These are phyloP conservation scores for Malacoctenus gilli DNA, from an alignment of 2,797 vertebrate genomes.

Conservation along the genomic window DNA sequence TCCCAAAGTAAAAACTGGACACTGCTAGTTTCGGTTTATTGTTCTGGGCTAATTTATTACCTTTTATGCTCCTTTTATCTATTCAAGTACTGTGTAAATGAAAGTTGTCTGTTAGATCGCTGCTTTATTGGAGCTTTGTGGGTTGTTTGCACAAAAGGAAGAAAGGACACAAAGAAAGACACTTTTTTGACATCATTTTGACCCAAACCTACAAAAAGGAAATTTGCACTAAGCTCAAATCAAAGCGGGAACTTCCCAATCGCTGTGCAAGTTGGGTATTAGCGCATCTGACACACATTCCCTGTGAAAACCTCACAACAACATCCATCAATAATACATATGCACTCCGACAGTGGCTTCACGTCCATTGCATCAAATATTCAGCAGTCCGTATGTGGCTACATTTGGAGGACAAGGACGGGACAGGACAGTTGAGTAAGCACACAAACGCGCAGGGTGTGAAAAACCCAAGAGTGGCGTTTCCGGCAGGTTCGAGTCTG, in stretches of 20 bases:
- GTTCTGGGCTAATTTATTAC: slow-evolving; percentile 30
- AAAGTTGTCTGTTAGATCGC: slow-evolving; percentile 16
- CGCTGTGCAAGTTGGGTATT: slow-evolving; percentile 45
- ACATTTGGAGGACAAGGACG: slow-evolving; percentile 19
- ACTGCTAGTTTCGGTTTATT: slow-evolving; percentile 25
- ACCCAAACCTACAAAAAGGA: too few relatives aligned
- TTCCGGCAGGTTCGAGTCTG: too few relatives aligned
- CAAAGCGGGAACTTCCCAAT: slow-evolving; percentile 59
- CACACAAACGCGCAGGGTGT: not conserved
- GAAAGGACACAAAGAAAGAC: too few relatives aligned
- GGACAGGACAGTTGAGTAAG: slow-evolving; percentile 11
- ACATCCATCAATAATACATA: slow-evolving; percentile 78
- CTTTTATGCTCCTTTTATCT: slow-evolving; percentile 6
- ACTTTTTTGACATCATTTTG: too few relatives aligned
- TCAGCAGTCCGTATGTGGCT: slow-evolving; percentile 55
- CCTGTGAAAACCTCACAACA: slow-evolving; percentile 67
- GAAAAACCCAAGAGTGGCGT: not conserved
- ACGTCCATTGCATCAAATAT: slow-evolving; percentile 72
- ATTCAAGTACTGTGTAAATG: not conserved
- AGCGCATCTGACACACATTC: slow-evolving; percentile 51
- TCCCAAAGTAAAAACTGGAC: slow-evolving; percentile 9
- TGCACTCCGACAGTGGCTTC: slow-evolving; percentile 53
- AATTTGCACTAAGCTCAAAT: slow-evolving; percentile 54
- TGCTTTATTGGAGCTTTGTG: slow-evolving; percentile 34
- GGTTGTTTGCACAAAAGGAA: slow-evolving; percentile 18